Conservation (phyloP, 2,797 vertebrate genomes). For the Pseudopleuronectes americanus region DNA sequence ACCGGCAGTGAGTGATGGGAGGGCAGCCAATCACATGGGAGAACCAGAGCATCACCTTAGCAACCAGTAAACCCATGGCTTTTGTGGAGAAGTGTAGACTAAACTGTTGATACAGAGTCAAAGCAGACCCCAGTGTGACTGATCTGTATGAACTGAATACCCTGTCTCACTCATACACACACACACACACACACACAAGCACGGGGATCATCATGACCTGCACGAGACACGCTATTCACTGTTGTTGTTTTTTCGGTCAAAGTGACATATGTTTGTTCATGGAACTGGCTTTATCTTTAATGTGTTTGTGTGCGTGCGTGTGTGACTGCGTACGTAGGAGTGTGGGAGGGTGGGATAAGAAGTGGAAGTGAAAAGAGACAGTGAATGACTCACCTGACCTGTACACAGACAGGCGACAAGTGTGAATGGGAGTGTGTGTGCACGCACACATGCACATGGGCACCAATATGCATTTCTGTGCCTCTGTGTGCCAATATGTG, state of each 20-base stretch:
- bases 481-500: slow-evolving; percentile 32
- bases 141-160: slow-evolving; percentile 42
- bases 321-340: slow-evolving; percentile 1
- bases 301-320: slow-evolving; percentile 13
- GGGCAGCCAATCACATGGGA: slow-evolving; percentile 25
- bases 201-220: slow-evolving; percentile 50
- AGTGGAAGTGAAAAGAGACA: slow-evolving; percentile 40
- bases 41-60: slow-evolving; percentile 39
- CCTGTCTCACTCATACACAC: slow-evolving; percentile 23
- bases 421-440: slow-evolving; percentile 8
- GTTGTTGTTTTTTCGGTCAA: slow-evolving; percentile 50
- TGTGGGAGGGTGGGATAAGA: slow-evolving; percentile 10
- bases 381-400: slow-evolving; percentile 51
- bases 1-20: slow-evolving; percentile 26
- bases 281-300: slow-evolving; percentile 31
- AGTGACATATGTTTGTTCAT: slow-evolving; percentile 61
- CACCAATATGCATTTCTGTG: background rate
- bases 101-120: slow-evolving; percentile 65
- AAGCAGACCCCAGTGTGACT: slow-evolving; percentile 47
- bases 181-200: slow-evolving; percentile 26
- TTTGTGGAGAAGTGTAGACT: slow-evolving; percentile 58
- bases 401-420: slow-evolving; percentile 52
- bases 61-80: slow-evolving; percentile 58
- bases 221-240: slow-evolving; percentile 28
- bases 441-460: background rate